A percentile compares a stretch with the other conserved stretches of the same genome.
Conservation (phyloP, 1,140 invertebrate species). For the Kradibia gibbosae region DNA sequence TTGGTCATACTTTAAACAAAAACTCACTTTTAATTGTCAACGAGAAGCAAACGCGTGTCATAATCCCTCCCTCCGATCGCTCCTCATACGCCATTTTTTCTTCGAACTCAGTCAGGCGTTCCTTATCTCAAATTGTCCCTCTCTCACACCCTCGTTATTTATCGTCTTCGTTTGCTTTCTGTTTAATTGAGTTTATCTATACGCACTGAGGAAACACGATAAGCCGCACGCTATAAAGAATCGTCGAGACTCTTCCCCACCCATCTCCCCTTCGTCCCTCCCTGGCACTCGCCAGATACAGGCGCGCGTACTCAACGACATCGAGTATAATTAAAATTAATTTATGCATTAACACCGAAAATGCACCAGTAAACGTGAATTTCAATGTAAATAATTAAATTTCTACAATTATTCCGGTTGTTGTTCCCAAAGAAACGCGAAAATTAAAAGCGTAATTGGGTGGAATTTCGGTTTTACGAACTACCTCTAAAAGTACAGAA, state of each 20-base stretch:
- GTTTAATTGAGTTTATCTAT: slow-evolving; percentile 48
- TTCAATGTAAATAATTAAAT: slow-evolving; percentile 9
- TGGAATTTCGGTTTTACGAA: neutral
- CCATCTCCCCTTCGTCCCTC: neutral
- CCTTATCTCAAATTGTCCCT: slow-evolving; percentile 34
- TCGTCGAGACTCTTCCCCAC: neutral
- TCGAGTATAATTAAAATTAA: slow-evolving; percentile 43
- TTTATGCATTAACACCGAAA: slow-evolving; percentile 38
- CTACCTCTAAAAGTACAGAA: neutral
- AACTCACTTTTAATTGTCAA: slow-evolving; percentile 13
- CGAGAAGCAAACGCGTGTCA: neutral
- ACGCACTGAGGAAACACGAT: slow-evolving; percentile 29
- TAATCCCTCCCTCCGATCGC: neutral
- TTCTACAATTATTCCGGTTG: neutral
- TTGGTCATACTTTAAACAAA: neutral
- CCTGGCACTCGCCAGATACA: neutral
- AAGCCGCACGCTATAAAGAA: slow-evolving; percentile 40
- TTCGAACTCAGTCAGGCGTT: neutral
- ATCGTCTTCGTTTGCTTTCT: slow-evolving; percentile 17
- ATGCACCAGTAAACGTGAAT: neutral
- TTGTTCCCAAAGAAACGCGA: slow-evolving; percentile 11
- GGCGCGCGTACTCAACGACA: neutral
- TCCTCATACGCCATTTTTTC: neutral
- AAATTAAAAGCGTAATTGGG: neutral
- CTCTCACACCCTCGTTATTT: slow-evolving; percentile 41